Conservation (phyloP, 1,140 invertebrate species). For the Drosophila grimshawi region DNA sequence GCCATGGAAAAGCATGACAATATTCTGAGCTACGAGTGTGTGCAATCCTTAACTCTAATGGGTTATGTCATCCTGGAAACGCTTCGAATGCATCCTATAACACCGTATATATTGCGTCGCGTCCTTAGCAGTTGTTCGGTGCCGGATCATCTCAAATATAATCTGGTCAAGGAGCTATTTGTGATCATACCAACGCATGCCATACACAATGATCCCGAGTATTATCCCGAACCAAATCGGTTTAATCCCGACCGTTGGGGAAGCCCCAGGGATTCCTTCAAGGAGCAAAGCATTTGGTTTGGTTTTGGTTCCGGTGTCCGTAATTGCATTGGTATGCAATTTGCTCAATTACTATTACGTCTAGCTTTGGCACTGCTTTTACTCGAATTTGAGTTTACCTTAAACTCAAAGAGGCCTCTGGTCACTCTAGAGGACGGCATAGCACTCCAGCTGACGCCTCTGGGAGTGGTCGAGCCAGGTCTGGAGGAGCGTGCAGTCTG, state of each 20-base stretch:
- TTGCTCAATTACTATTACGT: conserved; percentile 88
- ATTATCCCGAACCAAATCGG: conserved; percentile 87
- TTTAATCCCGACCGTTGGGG: conserved; percentile 89
- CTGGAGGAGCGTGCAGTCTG: conserved; percentile 62
- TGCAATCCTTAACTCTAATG: conserved; percentile 86
- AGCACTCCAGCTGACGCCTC: conserved; percentile 61
- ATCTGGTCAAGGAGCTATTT: conserved; percentile 77
- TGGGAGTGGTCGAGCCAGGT: conserved; percentile 70
- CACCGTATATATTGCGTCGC: conserved; percentile 84
- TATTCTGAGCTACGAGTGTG: conserved; percentile 83
- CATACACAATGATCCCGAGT: conserved; percentile 84
- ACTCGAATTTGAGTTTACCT: conserved; percentile 64
- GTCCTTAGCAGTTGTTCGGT: conserved; percentile 80
- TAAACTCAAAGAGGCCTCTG: conserved; percentile 66
- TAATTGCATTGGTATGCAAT: conserved; percentile 86
- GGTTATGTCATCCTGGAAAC: conserved; percentile 86
- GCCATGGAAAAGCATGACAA: conserved; percentile 74
- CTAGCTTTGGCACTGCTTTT: conserved; percentile 85
- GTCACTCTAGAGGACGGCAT: conserved; percentile 71
- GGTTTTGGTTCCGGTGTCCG: conserved; percentile 86
- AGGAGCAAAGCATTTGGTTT: conserved; percentile 85
- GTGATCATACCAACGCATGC: conserved; percentile 82
- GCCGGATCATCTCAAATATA: conserved; percentile 83
- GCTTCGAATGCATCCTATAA: conserved; percentile 86
- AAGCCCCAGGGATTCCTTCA: conserved; percentile 85